A percentile compares a stretch with the other conserved stretches of the same genome.
Evolutionary conservation across 2,113 vertebrate species (phyloP).

Genomic region (Neomonachus schauinslandi): DNA sequence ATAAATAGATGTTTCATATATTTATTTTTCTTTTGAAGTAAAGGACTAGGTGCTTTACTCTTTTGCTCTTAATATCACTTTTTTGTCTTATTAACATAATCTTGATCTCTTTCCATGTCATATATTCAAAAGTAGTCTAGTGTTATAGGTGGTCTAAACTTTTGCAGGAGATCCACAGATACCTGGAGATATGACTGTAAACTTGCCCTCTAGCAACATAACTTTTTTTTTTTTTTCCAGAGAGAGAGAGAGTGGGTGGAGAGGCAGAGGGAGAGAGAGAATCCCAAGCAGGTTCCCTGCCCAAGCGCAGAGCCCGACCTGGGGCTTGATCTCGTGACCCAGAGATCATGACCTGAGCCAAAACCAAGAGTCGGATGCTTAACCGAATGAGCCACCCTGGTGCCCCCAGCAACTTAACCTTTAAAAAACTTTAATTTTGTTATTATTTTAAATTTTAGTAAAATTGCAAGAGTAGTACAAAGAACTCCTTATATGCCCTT

Average conservation of each 20-base stretch:
- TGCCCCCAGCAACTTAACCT: neutral
- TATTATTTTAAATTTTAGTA: neutral
- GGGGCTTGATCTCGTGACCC: neutral
- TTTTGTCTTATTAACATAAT: neutral
- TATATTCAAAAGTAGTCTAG: neutral
- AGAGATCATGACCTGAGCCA: neutral
- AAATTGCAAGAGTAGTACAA: neutral
- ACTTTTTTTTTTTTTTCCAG: neutral
- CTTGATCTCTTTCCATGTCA: neutral
- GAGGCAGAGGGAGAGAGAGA: neutral
- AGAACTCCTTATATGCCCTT: neutral
- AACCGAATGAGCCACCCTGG: neutral
- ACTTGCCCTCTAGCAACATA: neutral
- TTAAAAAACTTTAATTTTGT: neutral
- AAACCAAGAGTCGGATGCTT: neutral
- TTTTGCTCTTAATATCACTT: neutral
- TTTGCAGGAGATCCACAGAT: neutral
- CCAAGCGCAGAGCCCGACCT: neutral
- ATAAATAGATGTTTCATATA: neutral
- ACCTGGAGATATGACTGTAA: neutral
- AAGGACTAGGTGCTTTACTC: neutral
- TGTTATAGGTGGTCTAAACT: neutral
- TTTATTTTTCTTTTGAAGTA: conserved; percentile 41
- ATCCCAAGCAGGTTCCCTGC: neutral
- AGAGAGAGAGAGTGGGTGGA: too few relatives aligned